Evolutionary conservation across 2,113 vertebrate species (phyloP).

Genomic region (Reinhardtius hippoglossoides): DNA sequence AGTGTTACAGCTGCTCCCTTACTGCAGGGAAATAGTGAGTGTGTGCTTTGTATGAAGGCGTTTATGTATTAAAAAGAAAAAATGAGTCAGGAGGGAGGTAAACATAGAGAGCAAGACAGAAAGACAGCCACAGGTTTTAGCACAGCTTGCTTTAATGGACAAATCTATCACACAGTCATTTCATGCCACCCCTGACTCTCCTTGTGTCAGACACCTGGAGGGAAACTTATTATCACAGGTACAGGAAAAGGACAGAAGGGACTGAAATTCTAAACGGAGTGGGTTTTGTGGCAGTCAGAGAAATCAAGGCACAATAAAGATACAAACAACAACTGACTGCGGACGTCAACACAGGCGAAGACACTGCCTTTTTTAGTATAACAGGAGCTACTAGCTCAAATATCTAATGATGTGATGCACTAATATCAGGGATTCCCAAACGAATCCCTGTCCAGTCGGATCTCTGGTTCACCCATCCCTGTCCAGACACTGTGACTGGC

Average conservation of each 20-base stretch:
- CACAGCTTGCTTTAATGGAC: slow-evolving; percentile 60
- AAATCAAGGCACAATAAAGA: slow-evolving; percentile 12
- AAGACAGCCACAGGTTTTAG: slow-evolving; percentile 42
- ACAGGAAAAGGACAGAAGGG: slow-evolving; percentile 19
- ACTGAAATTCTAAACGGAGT: slow-evolving; percentile 28
- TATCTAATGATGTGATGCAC: slow-evolving; percentile 6
- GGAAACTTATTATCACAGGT: slow-evolving; percentile 59
- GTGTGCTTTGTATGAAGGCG: background rate
- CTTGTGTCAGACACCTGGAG: slow-evolving; percentile 46
- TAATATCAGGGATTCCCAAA: slow-evolving; percentile 38
- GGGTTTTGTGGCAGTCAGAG: background rate
- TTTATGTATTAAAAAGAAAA: slow-evolving; percentile 21
- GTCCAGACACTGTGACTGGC: slow-evolving; percentile 37
- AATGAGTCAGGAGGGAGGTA: slow-evolving; percentile 3
- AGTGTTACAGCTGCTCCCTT: slow-evolving; percentile 43
- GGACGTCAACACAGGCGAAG: background rate
- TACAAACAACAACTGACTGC: background rate
- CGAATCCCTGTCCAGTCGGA: slow-evolving; percentile 11
- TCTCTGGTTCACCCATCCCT: background rate
- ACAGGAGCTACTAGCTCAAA: slow-evolving; percentile 10
- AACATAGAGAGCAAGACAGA: slow-evolving; percentile 33
- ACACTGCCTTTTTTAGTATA: slow-evolving; percentile 14
- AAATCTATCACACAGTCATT: slow-evolving; percentile 61
- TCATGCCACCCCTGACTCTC: slow-evolving; percentile 40
- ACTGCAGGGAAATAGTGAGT: slow-evolving; percentile 25